phyloP scores from a whole-genome alignment of 2,113 vertebrate species.

The Acinonyx jubatus region DNA sequence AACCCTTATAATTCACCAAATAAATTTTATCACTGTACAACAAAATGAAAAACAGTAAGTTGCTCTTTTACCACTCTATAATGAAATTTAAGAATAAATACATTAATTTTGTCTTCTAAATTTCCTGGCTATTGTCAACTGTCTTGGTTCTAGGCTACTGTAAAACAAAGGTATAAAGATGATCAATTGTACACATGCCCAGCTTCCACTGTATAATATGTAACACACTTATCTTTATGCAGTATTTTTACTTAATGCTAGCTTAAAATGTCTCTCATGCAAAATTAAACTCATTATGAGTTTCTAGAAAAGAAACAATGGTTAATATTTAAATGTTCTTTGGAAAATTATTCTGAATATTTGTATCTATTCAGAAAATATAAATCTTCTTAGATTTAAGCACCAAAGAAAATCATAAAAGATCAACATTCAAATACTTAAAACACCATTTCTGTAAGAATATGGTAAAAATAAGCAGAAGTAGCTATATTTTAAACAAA shows the following conservation, averaged over 20 bases:
- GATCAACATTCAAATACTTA: neutral
- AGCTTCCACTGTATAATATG: neutral
- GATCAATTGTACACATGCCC: neutral
- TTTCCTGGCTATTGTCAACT: neutral
- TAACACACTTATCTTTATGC: neutral
- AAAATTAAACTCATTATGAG: neutral
- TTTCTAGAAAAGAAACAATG: neutral
- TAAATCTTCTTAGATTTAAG: neutral
- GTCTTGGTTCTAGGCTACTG: neutral
- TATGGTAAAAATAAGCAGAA: neutral
- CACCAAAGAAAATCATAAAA: neutral
- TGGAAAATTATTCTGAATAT: conserved; percentile 7
- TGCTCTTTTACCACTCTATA: neutral
- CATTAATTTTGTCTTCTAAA: neutral
- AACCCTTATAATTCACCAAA: neutral
- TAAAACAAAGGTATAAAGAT: neutral
- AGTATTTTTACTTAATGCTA: neutral
- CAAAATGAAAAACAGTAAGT: neutral
- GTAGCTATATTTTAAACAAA: conserved; percentile 1
- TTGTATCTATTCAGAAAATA: neutral
- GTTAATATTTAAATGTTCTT: conserved; percentile 10
- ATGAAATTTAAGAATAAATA: conserved; percentile 12
- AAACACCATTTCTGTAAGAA: neutral
- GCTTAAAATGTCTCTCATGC: neutral
- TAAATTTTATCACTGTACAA: neutral